Percentiles rank a stretch among this genome's conserved stretches.
phyloP scores from a whole-genome alignment of 2,113 vertebrate species.

The Recurvirostra avosetta region DNA sequence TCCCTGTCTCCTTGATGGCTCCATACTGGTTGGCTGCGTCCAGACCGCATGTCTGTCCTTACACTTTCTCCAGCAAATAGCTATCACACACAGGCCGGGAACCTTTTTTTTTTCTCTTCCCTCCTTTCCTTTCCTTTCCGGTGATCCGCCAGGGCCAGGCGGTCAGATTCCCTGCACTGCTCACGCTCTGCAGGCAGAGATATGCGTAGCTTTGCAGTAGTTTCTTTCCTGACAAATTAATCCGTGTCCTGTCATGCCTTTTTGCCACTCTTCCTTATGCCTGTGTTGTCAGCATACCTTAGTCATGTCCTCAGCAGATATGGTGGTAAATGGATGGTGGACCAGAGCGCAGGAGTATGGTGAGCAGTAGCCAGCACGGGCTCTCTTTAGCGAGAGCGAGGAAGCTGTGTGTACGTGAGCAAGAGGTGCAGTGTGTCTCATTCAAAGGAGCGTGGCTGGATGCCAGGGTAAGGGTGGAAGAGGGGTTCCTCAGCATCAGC shows the following conservation, averaged over 20 bases:
- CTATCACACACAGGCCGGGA: neutral
- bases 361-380: neutral
- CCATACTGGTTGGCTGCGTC: neutral
- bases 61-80: neutral
- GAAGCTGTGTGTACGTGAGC: rapidly evolving
- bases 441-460: neutral
- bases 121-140: neutral
- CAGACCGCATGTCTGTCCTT: neutral
- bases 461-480: neutral
- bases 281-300: neutral
- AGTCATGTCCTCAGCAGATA: neutral
- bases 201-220: neutral
- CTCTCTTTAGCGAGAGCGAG: neutral
- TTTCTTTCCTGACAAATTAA: neutral
- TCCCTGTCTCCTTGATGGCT: neutral
- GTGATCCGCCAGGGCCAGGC: neutral
- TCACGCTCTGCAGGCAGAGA: neutral
- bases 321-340: neutral
- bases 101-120: neutral
- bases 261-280: neutral
- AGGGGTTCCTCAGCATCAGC: neutral
- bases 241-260: neutral
- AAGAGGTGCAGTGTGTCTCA: neutral
- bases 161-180: neutral
- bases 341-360: neutral